phyloP scores from a whole-genome alignment of 2,888 invertebrate genomes.

The Macrosiphum euphorbiae region DNA sequence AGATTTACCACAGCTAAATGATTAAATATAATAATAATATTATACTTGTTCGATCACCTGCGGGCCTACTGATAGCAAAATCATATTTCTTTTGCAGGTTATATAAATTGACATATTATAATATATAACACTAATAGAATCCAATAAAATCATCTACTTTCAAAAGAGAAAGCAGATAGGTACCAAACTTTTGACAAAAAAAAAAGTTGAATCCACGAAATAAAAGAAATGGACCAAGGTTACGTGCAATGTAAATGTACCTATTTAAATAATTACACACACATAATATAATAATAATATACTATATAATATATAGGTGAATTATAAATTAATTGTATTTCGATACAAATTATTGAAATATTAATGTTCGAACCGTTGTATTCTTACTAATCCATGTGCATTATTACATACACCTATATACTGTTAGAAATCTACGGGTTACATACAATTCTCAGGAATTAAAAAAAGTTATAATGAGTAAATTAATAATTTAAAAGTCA shows the following conservation, averaged over 20 bases:
- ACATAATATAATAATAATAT: not conserved
- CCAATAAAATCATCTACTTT: not conserved
- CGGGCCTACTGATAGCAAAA: not conserved
- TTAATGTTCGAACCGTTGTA: not conserved
- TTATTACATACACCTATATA: not conserved
- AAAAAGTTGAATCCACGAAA: not conserved
- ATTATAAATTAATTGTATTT: not conserved
- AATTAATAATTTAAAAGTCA: conserved; percentile 1
- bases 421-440: not conserved
- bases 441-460: not conserved
- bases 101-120: not conserved
- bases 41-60: not conserved
- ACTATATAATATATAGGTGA: not conserved
- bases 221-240: not conserved
- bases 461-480: not conserved
- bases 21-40: not conserved
- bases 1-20: not conserved
- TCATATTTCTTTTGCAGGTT: not conserved
- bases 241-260: not conserved
- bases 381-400: not conserved
- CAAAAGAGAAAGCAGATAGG: not conserved
- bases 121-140: not conserved
- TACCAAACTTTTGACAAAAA: not conserved
- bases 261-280: no score
- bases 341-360: not conserved